Percentiles rank a stretch among this genome's conserved stretches.
phyloP scores from a whole-genome alignment of 2,888 invertebrate genomes.

The Drosophila colorata region DNA sequence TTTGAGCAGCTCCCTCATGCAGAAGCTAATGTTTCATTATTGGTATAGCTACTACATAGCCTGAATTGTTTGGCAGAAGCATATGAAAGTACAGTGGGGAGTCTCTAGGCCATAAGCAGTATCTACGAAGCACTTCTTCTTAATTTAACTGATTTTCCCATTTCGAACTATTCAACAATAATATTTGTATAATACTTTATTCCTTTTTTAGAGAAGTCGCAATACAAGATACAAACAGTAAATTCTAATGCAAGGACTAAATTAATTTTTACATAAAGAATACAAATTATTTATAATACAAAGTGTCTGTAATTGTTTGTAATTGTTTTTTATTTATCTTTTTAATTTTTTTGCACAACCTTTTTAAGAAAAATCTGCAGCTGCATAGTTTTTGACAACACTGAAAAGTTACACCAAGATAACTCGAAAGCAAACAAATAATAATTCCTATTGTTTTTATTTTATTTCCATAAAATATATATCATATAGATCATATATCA shows the following conservation, averaged over 20 bases:
- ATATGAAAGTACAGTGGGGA: background rate
- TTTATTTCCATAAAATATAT: too few relatives aligned
- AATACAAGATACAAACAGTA: too few relatives aligned
- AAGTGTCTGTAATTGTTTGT: background rate
- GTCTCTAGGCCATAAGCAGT: background rate
- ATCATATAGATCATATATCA: too few relatives aligned
- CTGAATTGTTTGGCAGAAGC: background rate
- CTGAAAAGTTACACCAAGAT: too few relatives aligned
- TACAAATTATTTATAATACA: background rate
- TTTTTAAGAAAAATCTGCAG: too few relatives aligned
- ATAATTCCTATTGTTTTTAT: background rate
- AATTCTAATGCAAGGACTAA: too few relatives aligned
- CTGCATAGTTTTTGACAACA: too few relatives aligned
- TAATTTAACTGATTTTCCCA: too few relatives aligned
- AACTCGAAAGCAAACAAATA: too few relatives aligned
- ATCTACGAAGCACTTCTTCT: too few relatives aligned
- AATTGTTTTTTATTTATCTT: background rate
- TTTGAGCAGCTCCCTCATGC: background rate
- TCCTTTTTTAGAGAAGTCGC: too few relatives aligned
- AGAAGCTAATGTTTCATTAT: conserved; percentile 1
- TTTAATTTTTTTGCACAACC: background rate
- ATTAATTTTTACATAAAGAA: too few relatives aligned
- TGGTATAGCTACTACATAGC: background rate
- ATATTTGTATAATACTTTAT: background rate
- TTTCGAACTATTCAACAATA: background rate